phyloP scores from a whole-genome alignment of 2,888 invertebrate species.

The Melanchra persicariae region DNA sequence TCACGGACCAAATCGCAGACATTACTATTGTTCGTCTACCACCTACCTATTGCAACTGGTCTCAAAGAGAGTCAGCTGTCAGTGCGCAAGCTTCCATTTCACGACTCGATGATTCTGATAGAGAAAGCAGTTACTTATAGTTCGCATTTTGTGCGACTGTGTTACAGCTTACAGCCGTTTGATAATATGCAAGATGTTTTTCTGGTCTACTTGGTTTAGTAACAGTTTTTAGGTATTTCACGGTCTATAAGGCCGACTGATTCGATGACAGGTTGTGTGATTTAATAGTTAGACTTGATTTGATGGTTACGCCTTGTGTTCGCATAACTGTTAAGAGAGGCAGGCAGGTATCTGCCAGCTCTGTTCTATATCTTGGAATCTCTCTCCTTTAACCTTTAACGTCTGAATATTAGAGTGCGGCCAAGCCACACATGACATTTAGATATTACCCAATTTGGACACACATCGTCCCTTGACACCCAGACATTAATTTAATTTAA shows the following conservation, averaged over 20 bases:
- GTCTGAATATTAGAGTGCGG: not conserved
- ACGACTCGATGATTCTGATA: slow-evolving; percentile 81
- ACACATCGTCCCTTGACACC: slow-evolving; percentile 42
- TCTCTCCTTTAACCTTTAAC: not conserved
- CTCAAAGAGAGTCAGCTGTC: slow-evolving; percentile 47
- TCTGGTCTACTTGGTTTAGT: slow-evolving; percentile 59
- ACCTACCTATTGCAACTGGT: slow-evolving; percentile 51
- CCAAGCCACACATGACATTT: slow-evolving; percentile 24
- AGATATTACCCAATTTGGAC: slow-evolving; percentile 26
- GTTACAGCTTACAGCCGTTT: slow-evolving; percentile 58
- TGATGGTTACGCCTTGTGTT: slow-evolving; percentile 10
- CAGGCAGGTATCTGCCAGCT: not conserved
- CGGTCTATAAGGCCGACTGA: slow-evolving; percentile 24
- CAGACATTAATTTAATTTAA: slow-evolving; percentile 25
- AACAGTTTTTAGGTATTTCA: slow-evolving; percentile 36
- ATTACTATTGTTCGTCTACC: slow-evolving; percentile 47
- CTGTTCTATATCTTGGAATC: not conserved
- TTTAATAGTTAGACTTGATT: slow-evolving; percentile 14
- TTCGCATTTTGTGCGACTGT: slow-evolving; percentile 48
- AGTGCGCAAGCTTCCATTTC: slow-evolving; percentile 83
- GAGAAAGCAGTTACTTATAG: slow-evolving; percentile 78
- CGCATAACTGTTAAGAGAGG: not conserved
- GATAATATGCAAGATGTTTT: slow-evolving; percentile 59
- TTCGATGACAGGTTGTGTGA: slow-evolving; percentile 38
- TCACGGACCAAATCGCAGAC: slow-evolving; percentile 64